Evolutionary conservation across 2,888 invertebrate genomes (phyloP).

Genomic region (Sicus ferrugineus): DNA sequence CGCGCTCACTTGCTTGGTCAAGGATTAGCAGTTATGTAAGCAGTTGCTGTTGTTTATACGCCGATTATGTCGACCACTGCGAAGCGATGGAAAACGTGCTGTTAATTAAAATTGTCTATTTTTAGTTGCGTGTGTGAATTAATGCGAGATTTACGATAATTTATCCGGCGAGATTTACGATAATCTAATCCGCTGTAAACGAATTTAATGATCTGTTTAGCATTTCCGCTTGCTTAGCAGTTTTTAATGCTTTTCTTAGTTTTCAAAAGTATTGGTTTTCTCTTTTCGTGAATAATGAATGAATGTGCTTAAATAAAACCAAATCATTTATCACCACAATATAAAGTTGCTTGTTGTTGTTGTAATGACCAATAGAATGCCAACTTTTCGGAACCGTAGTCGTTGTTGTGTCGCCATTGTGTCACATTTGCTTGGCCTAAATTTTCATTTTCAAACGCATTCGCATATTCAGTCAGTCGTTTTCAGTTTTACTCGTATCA

Average conservation of each 20-base stretch:
- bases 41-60: not conserved
- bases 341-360: too few species aligned
- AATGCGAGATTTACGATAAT: not conserved
- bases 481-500: constrained; percentile 14
- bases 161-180: not conserved
- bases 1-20: not conserved
- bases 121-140: not conserved
- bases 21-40: not conserved
- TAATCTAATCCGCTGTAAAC: not conserved
- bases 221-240: too few species aligned
- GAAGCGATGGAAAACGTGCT: not conserved
- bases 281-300: too few species aligned
- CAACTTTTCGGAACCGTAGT: not conserved
- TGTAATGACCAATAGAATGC: not conserved
- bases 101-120: not conserved
- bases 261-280: too few species aligned
- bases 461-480: constrained; percentile 15
- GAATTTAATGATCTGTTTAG: not conserved
- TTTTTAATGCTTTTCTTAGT: too few species aligned
- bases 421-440: constrained; percentile 32
- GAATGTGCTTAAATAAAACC: too few species aligned
- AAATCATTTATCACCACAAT: too few species aligned
- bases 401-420: not conserved
- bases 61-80: not conserved
- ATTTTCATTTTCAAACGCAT: constrained; percentile 40